These are phyloP conservation scores for Caenorhabditis plicata DNA, from an alignment of 2,888 invertebrate genomes.

Conservation along the genomic window DNA sequence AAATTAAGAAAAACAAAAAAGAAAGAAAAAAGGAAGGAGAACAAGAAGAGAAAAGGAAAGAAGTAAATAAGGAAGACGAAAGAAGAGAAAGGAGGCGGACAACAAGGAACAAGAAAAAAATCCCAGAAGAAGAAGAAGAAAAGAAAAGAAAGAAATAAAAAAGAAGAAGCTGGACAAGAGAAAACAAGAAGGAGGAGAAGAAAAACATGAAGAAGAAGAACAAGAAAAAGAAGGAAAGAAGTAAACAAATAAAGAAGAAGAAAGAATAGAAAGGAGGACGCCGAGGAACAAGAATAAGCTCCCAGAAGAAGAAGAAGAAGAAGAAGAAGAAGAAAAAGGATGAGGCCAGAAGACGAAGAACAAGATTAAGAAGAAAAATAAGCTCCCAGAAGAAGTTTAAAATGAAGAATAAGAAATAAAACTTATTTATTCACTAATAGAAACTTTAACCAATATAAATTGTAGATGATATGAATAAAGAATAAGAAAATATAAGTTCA, in stretches of 20 bases:
- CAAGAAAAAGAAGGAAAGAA: slow-evolving; percentile 1
- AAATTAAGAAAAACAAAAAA: too few relatives aligned
- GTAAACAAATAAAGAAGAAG: slow-evolving; percentile 5
- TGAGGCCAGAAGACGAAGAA: neutral
- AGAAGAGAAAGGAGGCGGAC: neutral
- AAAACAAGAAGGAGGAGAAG: slow-evolving; percentile 4
- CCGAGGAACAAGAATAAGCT: neutral
- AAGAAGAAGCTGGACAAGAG: slow-evolving; percentile 1
- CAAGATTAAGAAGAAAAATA: neutral
- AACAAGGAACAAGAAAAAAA: neutral
- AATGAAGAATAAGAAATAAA: too few relatives aligned
- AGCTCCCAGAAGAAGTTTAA: too few relatives aligned
- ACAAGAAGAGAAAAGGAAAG: neutral
- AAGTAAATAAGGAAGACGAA: slow-evolving; percentile 1
- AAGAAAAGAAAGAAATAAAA: neutral
- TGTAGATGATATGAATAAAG: too few relatives aligned
- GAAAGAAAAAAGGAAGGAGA: neutral
- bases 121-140: neutral
- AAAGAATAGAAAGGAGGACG: slow-evolving; percentile 2
- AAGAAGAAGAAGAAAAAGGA: slow-evolving; percentile 1
- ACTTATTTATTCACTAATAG: too few relatives aligned
- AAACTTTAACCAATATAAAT: too few relatives aligned
- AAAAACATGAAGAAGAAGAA: slow-evolving; percentile 4
- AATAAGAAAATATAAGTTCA: too few relatives aligned
- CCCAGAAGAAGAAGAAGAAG: neutral